Conservation (phyloP, 1,140 invertebrate genomes). For the Hyphantria cunea region DNA sequence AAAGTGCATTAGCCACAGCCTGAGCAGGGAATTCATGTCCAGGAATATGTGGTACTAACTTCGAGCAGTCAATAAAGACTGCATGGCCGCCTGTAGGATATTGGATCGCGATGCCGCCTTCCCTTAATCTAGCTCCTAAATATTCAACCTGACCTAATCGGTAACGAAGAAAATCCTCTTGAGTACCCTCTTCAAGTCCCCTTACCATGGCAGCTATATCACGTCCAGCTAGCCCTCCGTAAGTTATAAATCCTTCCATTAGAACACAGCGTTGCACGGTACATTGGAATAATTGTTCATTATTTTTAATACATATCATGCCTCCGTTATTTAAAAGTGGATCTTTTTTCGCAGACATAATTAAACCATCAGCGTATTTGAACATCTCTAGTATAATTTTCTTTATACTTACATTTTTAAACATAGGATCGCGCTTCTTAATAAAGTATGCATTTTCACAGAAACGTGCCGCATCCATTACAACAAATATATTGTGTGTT, state of each 20-base stretch:
- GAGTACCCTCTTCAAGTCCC: background rate
- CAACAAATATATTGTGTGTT: background rate
- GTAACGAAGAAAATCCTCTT: background rate
- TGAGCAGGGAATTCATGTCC: constrained; percentile 3
- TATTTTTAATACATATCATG: background rate
- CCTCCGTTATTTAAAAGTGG: background rate
- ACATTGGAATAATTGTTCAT: background rate
- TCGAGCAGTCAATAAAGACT: background rate
- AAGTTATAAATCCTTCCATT: background rate
- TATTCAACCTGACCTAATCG: constrained; percentile 1
- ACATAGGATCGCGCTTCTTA: background rate
- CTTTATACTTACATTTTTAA: background rate
- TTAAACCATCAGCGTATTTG: background rate
- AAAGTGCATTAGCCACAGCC: constrained; percentile 1
- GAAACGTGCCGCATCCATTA: background rate
- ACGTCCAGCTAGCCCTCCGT: background rate
- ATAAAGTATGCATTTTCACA: constrained; percentile 4
- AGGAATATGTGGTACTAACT: constrained; percentile 8
- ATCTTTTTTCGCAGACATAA: background rate
- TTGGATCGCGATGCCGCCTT: constrained; percentile 7
- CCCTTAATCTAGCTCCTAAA: background rate
- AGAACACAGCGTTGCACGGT: background rate
- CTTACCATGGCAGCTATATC: background rate
- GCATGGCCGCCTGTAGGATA: constrained; percentile 13
- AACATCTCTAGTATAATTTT: background rate